These are phyloP conservation scores for Turnix velox DNA, from an alignment of 2,113 vertebrate species.

Conservation along the genomic window DNA sequence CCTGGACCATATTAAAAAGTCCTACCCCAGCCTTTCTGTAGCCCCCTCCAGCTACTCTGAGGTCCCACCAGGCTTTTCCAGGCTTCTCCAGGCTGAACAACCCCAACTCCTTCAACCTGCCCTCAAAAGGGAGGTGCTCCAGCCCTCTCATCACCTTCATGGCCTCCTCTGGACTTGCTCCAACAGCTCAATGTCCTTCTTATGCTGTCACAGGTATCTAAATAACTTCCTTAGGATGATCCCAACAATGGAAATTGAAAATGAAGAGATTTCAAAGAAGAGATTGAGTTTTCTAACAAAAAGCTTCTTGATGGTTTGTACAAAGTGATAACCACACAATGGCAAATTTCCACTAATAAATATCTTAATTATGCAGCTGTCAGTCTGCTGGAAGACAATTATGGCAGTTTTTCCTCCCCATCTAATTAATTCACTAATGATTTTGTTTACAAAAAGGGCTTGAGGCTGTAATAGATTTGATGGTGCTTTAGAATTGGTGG, in stretches of 20 bases:
- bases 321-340: background rate
- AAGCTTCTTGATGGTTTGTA: background rate
- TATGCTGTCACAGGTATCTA: too few relatives aligned
- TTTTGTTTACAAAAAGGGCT: slow-evolving; percentile 11
- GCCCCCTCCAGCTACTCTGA: too few relatives aligned
- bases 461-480: background rate
- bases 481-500: background rate
- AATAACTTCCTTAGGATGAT: background rate
- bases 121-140: too few relatives aligned
- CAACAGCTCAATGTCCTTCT: background rate
- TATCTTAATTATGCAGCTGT: background rate
- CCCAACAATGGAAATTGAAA: background rate
- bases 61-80: too few relatives aligned
- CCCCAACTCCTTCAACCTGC: too few relatives aligned
- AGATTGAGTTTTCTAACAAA: background rate
- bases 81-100: too few relatives aligned
- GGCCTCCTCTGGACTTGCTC: too few relatives aligned
- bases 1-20: too few relatives aligned
- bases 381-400: background rate
- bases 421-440: slow-evolving; percentile 17
- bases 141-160: too few relatives aligned
- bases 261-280: background rate
- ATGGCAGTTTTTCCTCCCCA: accelerated
- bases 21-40: too few relatives aligned
- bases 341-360: background rate